Evolutionary conservation across 2,797 vertebrate species (phyloP).

Genomic region (Gallinago solitaria): DNA sequence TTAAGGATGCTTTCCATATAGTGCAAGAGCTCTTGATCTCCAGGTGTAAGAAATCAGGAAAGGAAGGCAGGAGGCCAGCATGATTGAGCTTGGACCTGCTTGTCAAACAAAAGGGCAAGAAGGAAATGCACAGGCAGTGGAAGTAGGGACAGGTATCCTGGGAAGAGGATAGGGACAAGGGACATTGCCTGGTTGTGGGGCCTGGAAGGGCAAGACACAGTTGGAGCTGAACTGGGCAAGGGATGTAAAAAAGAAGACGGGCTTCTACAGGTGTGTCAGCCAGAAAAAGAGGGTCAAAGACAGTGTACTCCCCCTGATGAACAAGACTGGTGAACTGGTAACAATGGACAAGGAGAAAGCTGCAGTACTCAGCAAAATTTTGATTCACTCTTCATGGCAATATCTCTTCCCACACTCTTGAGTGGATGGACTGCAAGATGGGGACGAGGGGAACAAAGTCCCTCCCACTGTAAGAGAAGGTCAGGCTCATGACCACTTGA

Average conservation of each 20-base stretch:
- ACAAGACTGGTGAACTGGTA: not conserved
- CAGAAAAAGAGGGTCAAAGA: not conserved
- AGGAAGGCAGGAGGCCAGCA: not conserved
- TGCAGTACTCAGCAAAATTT: not conserved
- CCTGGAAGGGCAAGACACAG: not conserved
- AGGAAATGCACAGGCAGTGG: not conserved
- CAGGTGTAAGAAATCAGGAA: not conserved
- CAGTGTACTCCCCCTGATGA: too few relatives aligned
- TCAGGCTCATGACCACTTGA: not conserved
- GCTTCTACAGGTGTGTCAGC: not conserved
- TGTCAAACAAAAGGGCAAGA: not conserved
- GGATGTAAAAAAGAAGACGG: not conserved
- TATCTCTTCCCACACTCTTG: not conserved
- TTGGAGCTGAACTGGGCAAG: not conserved
- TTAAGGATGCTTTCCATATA: not conserved
- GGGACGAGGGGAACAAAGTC: not conserved
- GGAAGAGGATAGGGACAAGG: not conserved
- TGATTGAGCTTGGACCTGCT: not conserved
- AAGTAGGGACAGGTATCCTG: not conserved
- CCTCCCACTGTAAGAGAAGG: not conserved
- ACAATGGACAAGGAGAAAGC: not conserved
- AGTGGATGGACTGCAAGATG: not conserved
- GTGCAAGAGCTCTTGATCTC: not conserved
- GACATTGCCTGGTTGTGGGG: not conserved
- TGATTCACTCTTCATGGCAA: not conserved